A percentile compares a stretch with the other conserved stretches of the same genome.
These are phyloP conservation scores for Hyppa rectilinea DNA, from an alignment of 2,888 invertebrate genomes.

Conservation along the genomic window DNA sequence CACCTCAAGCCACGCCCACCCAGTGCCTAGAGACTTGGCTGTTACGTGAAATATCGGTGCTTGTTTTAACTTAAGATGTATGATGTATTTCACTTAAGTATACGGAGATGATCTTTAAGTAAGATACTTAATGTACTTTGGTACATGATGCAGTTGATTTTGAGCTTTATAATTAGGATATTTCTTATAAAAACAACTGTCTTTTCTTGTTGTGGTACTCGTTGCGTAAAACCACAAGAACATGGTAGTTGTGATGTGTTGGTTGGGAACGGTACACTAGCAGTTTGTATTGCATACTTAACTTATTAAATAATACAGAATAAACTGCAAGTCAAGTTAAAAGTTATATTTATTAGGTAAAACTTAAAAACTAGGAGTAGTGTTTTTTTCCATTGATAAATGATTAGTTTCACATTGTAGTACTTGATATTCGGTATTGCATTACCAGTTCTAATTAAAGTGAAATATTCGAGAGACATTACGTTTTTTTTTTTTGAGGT, in stretches of 20 bases:
- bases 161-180: not conserved
- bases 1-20: constrained; percentile 81
- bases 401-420: too few relatives aligned
- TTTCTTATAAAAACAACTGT: constrained; percentile 4
- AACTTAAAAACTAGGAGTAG: too few relatives aligned
- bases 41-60: constrained; percentile 77
- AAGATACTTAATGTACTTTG: constrained; percentile 18
- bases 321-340: too few relatives aligned
- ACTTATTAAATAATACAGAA: too few relatives aligned
- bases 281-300: too few relatives aligned
- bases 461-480: too few relatives aligned
- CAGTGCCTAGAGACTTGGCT: constrained; percentile 81
- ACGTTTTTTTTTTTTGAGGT: too few relatives aligned
- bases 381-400: too few relatives aligned
- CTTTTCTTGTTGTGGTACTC: not conserved
- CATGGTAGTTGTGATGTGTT: not conserved
- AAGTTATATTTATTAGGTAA: too few relatives aligned
- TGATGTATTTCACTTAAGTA: constrained; percentile 67
- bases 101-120: constrained; percentile 41
- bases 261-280: too few relatives aligned
- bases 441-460: too few relatives aligned
- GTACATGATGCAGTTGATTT: constrained; percentile 6
- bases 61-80: constrained; percentile 71
- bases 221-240: not conserved
- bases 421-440: too few relatives aligned